Evolutionary conservation across 2,797 vertebrate species (phyloP).

Genomic region (Sandelia bainsii): DNA sequence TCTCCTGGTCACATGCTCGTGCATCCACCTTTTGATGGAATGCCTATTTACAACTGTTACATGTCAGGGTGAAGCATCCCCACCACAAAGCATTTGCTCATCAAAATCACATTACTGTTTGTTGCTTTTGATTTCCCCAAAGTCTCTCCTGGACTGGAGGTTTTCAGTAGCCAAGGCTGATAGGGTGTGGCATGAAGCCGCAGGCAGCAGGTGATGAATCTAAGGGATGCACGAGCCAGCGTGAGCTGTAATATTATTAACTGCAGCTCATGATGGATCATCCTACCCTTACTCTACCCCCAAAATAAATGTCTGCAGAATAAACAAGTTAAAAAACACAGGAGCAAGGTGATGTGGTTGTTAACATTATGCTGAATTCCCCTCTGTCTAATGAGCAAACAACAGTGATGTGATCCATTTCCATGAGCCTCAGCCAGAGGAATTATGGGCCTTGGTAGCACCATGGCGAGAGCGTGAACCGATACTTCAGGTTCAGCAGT

Average conservation of each 20-base stretch:
- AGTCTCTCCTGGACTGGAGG: slow-evolving; percentile 34
- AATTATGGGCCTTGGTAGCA: slow-evolving; percentile 30
- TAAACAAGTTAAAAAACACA: slow-evolving; percentile 59
- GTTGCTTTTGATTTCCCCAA: slow-evolving; percentile 63
- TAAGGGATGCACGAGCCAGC: slow-evolving; percentile 71
- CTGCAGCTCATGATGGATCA: slow-evolving; percentile 77
- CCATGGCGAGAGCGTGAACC: slow-evolving; percentile 2
- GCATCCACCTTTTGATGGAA: neutral
- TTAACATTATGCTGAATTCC: slow-evolving; percentile 56
- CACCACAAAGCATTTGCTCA: slow-evolving; percentile 52
- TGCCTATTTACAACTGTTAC: slow-evolving; percentile 46
- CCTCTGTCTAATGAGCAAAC: slow-evolving; percentile 59
- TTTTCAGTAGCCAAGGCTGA: slow-evolving; percentile 62
- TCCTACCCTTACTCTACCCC: slow-evolving; percentile 44
- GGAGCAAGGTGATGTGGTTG: slow-evolving; percentile 55
- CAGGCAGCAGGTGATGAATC: slow-evolving; percentile 82
- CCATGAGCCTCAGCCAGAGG: slow-evolving; percentile 16
- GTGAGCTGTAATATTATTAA: slow-evolving; percentile 85
- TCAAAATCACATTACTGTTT: slow-evolving; percentile 63
- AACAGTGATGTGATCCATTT: slow-evolving; percentile 50
- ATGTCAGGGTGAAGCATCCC: neutral
- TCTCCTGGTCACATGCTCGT: slow-evolving; percentile 13
- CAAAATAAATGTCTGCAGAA: slow-evolving; percentile 71
- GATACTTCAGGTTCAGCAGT: slow-evolving; percentile 17
- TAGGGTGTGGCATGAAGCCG: slow-evolving; percentile 77